phyloP scores from a whole-genome alignment of 2,797 vertebrate species.

The Morus bassanus region DNA sequence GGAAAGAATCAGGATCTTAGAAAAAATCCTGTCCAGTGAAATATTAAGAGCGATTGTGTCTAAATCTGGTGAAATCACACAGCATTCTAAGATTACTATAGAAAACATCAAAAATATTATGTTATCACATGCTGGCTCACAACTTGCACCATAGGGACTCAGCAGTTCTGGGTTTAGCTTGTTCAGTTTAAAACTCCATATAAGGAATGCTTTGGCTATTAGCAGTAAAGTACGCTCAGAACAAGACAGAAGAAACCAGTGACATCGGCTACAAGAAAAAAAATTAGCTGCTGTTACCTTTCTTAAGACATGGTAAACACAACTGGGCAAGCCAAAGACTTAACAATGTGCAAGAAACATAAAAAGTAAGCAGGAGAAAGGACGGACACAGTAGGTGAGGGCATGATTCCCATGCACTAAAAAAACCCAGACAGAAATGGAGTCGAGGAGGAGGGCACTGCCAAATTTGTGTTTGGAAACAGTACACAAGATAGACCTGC shows the following conservation, averaged over 20 bases:
- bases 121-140: background rate
- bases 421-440: background rate
- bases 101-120: background rate
- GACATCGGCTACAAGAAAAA: background rate
- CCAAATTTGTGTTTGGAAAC: background rate
- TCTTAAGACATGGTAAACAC: background rate
- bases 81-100: background rate
- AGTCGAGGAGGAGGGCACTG: background rate
- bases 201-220: background rate
- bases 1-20: background rate
- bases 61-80: background rate
- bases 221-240: background rate
- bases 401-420: background rate
- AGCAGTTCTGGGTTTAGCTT: background rate
- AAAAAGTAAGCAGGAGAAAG: background rate
- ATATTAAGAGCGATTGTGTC: background rate
- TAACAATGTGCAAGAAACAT: background rate
- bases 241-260: background rate
- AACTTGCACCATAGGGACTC: background rate
- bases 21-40: background rate
- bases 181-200: background rate
- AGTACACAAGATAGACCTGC: background rate
- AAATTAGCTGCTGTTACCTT: background rate
- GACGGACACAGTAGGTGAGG: fast-evolving
- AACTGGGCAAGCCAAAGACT: background rate